These are phyloP conservation scores for Sarcophaga bullata DNA, from an alignment of 1,140 invertebrate genomes.

Conservation along the genomic window DNA sequence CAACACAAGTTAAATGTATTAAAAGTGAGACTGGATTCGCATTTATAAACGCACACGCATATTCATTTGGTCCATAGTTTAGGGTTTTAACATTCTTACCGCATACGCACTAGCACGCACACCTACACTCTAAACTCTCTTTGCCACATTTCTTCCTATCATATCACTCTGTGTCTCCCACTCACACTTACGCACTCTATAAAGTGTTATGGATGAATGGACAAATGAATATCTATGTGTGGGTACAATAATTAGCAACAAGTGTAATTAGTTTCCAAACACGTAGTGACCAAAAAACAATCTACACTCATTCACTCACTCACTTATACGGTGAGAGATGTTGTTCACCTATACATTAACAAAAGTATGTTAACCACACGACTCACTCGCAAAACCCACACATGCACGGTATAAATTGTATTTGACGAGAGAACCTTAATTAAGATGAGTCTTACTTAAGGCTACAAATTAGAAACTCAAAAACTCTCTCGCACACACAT, in stretches of 20 bases:
- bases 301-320: too few species aligned
- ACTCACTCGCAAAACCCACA: neutral
- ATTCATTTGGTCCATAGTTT: neutral
- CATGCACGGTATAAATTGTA: neutral
- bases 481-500: too few species aligned
- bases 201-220: neutral
- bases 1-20: neutral
- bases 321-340: too few species aligned
- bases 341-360: too few species aligned
- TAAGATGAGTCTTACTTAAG: too few species aligned
- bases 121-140: neutral
- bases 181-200: neutral
- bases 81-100: neutral
- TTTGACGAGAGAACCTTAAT: too few species aligned
- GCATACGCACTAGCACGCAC: neutral
- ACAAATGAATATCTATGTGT: slow-evolving; percentile 8
- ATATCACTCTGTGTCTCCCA: too few species aligned
- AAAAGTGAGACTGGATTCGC: neutral
- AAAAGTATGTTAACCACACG: too few species aligned
- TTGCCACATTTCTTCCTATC: too few species aligned
- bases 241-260: slow-evolving; percentile 36
- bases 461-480: too few species aligned
- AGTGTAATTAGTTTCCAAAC: slow-evolving; percentile 37
- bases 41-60: too few species aligned
- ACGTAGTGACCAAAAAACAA: slow-evolving; percentile 20